Evolutionary conservation across 1,140 invertebrate genomes (phyloP).

Genomic region (Homalodisca vitripennis): DNA sequence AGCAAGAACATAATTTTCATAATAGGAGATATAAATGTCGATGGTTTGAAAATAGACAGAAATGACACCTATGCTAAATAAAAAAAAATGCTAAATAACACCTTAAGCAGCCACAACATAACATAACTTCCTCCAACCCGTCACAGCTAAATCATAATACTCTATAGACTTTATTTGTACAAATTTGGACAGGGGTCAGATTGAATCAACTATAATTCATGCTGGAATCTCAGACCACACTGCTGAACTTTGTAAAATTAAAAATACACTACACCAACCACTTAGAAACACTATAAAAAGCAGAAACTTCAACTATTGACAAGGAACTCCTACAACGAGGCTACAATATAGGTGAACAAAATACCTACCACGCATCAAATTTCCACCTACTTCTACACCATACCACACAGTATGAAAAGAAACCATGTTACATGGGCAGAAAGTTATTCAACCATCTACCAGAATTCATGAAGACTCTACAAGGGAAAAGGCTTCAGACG

Average conservation of each 20-base stretch:
- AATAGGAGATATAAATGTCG: background rate
- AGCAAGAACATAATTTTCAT: background rate
- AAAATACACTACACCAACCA: too few relatives aligned
- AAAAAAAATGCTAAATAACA: background rate
- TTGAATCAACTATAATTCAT: background rate
- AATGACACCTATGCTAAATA: background rate
- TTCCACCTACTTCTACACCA: too few relatives aligned
- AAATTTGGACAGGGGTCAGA: background rate
- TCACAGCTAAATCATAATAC: background rate
- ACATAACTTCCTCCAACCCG: background rate
- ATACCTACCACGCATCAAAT: too few relatives aligned
- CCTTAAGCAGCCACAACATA: background rate
- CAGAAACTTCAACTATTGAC: too few relatives aligned
- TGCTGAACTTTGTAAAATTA: background rate
- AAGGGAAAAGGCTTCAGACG: too few relatives aligned
- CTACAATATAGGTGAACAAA: too few relatives aligned
- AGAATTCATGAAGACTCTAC: too few relatives aligned
- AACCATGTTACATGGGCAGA: too few relatives aligned
- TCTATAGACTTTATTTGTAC: background rate
- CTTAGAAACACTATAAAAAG: too few relatives aligned
- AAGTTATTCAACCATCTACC: too few relatives aligned
- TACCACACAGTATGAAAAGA: too few relatives aligned
- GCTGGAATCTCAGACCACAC: background rate
- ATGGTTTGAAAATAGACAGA: background rate
- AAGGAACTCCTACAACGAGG: too few relatives aligned